phyloP scores from a whole-genome alignment of 2,888 invertebrate genomes.

The Bimastos eiseni region DNA sequence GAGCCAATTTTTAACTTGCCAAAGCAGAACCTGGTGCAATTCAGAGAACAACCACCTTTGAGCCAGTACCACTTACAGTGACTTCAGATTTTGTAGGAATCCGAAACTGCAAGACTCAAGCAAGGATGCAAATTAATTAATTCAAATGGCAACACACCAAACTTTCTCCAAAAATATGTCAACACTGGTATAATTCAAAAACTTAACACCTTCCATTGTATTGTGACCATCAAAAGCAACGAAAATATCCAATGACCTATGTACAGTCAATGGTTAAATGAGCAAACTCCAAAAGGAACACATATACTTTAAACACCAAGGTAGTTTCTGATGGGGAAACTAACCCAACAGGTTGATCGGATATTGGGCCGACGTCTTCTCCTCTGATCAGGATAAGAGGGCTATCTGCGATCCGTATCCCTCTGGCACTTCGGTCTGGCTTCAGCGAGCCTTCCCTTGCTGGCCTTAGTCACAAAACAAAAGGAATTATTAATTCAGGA shows the following conservation, averaged over 20 bases:
- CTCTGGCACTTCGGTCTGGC: constrained; percentile 34
- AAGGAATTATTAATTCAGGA: not conserved
- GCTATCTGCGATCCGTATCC: constrained; percentile 49
- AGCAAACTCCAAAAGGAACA: not conserved
- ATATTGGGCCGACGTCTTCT: constrained; percentile 40
- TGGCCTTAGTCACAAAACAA: constrained; percentile 23
- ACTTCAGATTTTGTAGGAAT: not conserved
- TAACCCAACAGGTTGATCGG: constrained; percentile 41
- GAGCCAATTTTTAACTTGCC: not conserved
- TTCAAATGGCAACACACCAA: not conserved
- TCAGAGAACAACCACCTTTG: not conserved
- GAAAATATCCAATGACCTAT: not conserved
- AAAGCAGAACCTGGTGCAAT: not conserved
- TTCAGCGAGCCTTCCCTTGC: constrained; percentile 20
- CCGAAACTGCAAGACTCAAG: not conserved
- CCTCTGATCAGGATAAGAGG: constrained; percentile 55
- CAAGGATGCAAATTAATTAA: not conserved
- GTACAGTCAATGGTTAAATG: not conserved
- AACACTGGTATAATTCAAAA: not conserved
- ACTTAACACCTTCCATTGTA: not conserved
- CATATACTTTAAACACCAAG: not conserved
- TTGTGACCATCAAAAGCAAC: not conserved
- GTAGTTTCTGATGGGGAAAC: constrained; percentile 10
- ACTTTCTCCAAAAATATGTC: not conserved
- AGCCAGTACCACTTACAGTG: no score